A percentile compares a stretch with the other conserved stretches of the same genome.
phyloP scores from a whole-genome alignment of 92 coral and sea anemone species.

The Heliopora coerulea region DNA sequence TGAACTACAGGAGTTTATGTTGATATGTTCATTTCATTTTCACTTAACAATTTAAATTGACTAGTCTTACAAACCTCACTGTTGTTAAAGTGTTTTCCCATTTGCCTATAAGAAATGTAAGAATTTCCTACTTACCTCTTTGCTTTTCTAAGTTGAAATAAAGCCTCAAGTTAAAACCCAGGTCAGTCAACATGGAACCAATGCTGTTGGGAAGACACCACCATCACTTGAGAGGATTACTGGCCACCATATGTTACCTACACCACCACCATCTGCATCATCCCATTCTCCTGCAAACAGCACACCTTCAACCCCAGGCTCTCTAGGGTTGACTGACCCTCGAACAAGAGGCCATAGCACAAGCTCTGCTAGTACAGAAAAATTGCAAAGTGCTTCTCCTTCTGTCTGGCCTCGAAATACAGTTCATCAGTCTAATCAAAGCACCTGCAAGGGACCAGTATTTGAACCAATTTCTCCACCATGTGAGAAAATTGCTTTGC shows the following conservation, averaged over 20 bases:
- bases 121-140: conserved; percentile 1
- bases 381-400: conserved; percentile 6
- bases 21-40: too few relatives aligned
- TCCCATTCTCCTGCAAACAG: conserved; percentile 76
- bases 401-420: conserved; percentile 9
- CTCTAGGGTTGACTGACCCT: conserved; percentile 21
- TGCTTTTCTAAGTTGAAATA: conserved; percentile 23
- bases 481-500: conserved; percentile 45
- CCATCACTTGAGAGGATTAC: conserved; percentile 2
- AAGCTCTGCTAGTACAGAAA: conserved; percentile 2
- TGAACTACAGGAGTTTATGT: too few relatives aligned
- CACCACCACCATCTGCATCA: conserved; percentile 80
- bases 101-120: too few relatives aligned
- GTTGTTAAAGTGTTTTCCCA: too few relatives aligned
- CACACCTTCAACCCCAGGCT: conserved; percentile 41
- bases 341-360: conserved; percentile 29
- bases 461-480: conserved; percentile 99
- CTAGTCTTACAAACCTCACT: too few relatives aligned
- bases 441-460: conserved; percentile 24
- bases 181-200: not conserved
- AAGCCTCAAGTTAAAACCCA: not conserved
- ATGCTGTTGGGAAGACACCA: conserved; percentile 19
- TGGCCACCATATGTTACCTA: conserved; percentile 57
- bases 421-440: conserved; percentile 7
- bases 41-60: too few relatives aligned